Evolutionary conservation across 2,113 vertebrate species (phyloP).

Genomic region (Electrona antarctica): DNA sequence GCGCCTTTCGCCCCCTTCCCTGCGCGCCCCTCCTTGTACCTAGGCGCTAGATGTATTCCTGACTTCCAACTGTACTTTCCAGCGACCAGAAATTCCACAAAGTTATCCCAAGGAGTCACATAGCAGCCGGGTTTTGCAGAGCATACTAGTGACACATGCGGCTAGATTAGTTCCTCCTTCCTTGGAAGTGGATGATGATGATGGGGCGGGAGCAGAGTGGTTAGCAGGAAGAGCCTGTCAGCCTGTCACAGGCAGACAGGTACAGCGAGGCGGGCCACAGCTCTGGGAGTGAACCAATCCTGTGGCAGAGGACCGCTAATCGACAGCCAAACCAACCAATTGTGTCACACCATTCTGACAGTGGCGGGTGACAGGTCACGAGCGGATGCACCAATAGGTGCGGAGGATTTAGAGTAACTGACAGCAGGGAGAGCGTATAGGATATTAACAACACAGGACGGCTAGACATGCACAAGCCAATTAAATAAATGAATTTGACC

Average conservation of each 20-base stretch:
- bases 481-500: conserved; percentile 60
- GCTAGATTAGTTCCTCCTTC: conserved; percentile 58
- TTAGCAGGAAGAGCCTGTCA: conserved; percentile 72
- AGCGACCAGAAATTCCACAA: conserved; percentile 25
- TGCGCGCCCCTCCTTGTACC: conserved; percentile 10
- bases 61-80: conserved; percentile 34
- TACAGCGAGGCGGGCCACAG: conserved; percentile 62
- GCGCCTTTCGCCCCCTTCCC: conserved; percentile 40
- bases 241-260: conserved; percentile 88
- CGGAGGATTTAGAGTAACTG: conserved; percentile 18
- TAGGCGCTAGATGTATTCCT: background rate
- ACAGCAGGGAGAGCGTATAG: conserved; percentile 34
- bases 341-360: background rate
- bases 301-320: conserved; percentile 9
- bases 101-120: conserved; percentile 48
- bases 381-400: conserved; percentile 14
- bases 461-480: conserved; percentile 39
- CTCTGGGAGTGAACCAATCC: conserved; percentile 52
- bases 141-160: conserved; percentile 62
- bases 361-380: conserved; percentile 3
- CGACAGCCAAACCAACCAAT: conserved; percentile 39
- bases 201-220: conserved; percentile 42
- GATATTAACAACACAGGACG: background rate
- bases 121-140: conserved; percentile 65
- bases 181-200: conserved; percentile 49